Evolutionary conservation across 2,113 vertebrate genomes (phyloP), one percentile per base, ranked within the genome.

Genomic region (Climacteris rufus): DNA sequence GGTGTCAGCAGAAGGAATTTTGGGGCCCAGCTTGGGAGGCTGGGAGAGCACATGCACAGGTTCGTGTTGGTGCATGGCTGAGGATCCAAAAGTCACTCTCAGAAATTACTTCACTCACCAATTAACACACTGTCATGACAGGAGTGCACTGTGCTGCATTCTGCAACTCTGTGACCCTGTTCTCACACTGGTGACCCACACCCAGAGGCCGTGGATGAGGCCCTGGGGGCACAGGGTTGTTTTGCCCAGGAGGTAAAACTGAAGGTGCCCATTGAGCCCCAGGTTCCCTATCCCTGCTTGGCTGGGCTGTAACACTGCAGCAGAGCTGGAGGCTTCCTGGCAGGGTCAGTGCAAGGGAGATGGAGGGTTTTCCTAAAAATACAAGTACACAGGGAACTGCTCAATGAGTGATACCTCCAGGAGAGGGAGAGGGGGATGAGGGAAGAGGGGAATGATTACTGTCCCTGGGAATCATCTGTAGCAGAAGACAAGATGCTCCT

Each of bases 161-260:
- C 40, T 23, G 42, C 74, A 90, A 42, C 10, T 23, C 63, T 0
- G 15, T 3, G 61, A 30, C 52, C 70, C 2, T 77, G 83, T 60
- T 64, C 86, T 60, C 75, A 60, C 79, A 76, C 35, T 52, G 33
- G 2, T 9, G 72, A 81, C 52, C 37, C 6, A 47, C 59, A 13
- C 19, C 24, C 1, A 0, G 52, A 40, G 69, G n/a, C 31, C 14
- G 40, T 0, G 10, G 53, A 44, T 3, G 50, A 69, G 71, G 82
- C 74, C 4, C 22, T 37, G 45, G 53, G 57, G 82, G 6, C 25
- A 12, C 0, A 0, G 5, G 10, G 19, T 0, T 10, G 11, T 7
- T 49, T 12, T 44, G 50, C 60, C 33, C 60, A 56, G 44, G 40
- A 47, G 72, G 40, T 6, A 16, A 81, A 68, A n/a, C 2, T 10